Evolutionary conservation across 1,140 invertebrate species (phyloP), one percentile per base, ranked within the genome.

Genomic region (Bombus superbus): DNA sequence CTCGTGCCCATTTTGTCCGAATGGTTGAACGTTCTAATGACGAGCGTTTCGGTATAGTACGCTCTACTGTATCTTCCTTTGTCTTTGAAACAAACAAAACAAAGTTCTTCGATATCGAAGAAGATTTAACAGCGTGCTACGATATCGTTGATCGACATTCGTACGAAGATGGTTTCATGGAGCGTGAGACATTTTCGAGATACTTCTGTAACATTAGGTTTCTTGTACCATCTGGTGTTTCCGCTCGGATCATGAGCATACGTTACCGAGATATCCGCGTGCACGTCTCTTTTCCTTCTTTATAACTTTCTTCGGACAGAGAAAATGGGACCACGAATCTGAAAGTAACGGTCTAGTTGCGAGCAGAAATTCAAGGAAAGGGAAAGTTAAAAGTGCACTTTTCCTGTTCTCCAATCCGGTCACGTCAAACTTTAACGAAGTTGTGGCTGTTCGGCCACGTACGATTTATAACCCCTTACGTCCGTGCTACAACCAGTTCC

Each of bases 381-480:
- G 57, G 69, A 28, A n/a, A 38, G n/a, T 42, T 57, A 57, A 53
- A 62, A 25, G 32, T 35, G 35, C 42, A 15, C 40, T 42, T 66
- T 73, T 40, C 69, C 28, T 53, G 53, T 71, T 81, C 57, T 40
- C 18, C 47, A 22, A 81, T 53, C 35, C 32, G 25, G 22, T 11
- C 28, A 25, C 35, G 47, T 84, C 64, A 59, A 84, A 71, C 28
- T 57, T 84, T 84, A 84, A 78, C 69, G 74, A 71, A 68, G 38
- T 59, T 69, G 64, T 40, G 59, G 47, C 38, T 35, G 25, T 71
- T 78, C 74, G 66, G 38, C 62, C 74, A 68, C 66, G 74, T 78
- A 44, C 73, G 74, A 57, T 77, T 75, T 77, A 59, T n/a, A 40
- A 71, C 47, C 35, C 13, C 32, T 68, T 53, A 53, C 73, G 44